Evolutionary conservation across 2,888 invertebrate genomes (phyloP).

Genomic region (Punctoribates punctum): DNA sequence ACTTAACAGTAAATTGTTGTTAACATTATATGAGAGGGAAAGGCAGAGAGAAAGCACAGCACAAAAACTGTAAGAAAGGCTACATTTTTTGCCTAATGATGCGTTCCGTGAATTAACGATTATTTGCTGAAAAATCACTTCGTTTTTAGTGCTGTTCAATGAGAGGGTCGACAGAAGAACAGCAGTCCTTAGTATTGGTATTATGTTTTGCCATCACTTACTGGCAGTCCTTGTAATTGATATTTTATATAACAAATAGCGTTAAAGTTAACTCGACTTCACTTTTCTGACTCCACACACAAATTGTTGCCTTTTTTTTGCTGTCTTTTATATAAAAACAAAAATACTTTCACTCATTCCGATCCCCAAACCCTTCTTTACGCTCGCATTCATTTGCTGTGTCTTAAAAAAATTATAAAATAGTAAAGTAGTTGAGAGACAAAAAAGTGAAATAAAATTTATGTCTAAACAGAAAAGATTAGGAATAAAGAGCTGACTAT

Average conservation of each 20-base stretch:
- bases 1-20: conserved; percentile 20
- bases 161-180: background rate
- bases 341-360: background rate
- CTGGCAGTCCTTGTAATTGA: conserved; percentile 33
- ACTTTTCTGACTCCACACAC: conserved; percentile 3
- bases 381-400: conserved; percentile 7
- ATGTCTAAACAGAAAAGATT: conserved; percentile 31
- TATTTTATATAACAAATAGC: conserved; percentile 38
- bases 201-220: conserved; percentile 36
- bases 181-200: background rate
- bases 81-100: conserved; percentile 34
- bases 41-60: background rate
- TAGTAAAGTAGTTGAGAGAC: background rate
- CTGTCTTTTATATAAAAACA: background rate
- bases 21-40: background rate
- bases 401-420: conserved; percentile 1
- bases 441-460: conserved; percentile 27
- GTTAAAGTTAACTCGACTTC: conserved; percentile 30
- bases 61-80: background rate
- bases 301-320: conserved; percentile 23
- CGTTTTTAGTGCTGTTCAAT: conserved; percentile 18
- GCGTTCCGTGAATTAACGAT: conserved; percentile 31
- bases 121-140: conserved; percentile 35
- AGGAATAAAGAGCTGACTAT: conserved; percentile 14
- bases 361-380: background rate